Conservation (phyloP, 2,888 invertebrate genomes). For the Anthoptus insignis region DNA sequence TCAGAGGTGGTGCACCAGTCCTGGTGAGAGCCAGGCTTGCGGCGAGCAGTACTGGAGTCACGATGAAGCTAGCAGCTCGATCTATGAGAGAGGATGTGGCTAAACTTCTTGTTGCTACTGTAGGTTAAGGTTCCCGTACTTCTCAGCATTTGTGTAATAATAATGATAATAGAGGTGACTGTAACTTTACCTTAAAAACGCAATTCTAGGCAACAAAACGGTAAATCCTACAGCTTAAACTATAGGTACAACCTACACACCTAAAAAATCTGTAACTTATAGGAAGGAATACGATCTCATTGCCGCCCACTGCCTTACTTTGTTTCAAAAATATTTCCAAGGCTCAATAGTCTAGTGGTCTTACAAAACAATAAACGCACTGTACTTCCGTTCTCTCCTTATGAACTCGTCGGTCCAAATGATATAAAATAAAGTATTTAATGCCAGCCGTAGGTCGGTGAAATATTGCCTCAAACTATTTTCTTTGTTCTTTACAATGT, state of each 20-base stretch:
- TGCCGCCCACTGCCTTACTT: conserved; percentile 41
- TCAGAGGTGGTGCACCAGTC: conserved; percentile 96
- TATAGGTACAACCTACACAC: no score
- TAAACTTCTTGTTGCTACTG: conserved; percentile 94
- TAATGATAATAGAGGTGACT: background rate
- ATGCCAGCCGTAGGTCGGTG: conserved; percentile 19
- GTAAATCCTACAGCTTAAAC: no score
- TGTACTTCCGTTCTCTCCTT: conserved; percentile 41
- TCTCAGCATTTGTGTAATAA: conserved; percentile 10
- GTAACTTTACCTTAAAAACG: no score
- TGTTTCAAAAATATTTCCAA: conserved; percentile 39
- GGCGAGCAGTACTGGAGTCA: conserved; percentile 92
- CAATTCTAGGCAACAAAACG: no score
- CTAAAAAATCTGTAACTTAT: no score
- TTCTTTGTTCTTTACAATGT: conserved; percentile 34
- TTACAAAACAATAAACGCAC: conserved; percentile 33
- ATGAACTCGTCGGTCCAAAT: conserved; percentile 25
- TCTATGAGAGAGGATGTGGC: conserved; percentile 95
- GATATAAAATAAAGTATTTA: conserved; percentile 34
- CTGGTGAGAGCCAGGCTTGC: conserved; percentile 95
- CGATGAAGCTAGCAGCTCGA: conserved; percentile 97
- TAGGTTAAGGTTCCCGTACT: conserved; percentile 88
- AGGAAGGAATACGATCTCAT: no score
- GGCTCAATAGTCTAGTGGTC: conserved; percentile 35
- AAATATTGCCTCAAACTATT: conserved; percentile 29